Conservation (phyloP, 2,113 vertebrate species). For the Artemisiospiza belli region DNA sequence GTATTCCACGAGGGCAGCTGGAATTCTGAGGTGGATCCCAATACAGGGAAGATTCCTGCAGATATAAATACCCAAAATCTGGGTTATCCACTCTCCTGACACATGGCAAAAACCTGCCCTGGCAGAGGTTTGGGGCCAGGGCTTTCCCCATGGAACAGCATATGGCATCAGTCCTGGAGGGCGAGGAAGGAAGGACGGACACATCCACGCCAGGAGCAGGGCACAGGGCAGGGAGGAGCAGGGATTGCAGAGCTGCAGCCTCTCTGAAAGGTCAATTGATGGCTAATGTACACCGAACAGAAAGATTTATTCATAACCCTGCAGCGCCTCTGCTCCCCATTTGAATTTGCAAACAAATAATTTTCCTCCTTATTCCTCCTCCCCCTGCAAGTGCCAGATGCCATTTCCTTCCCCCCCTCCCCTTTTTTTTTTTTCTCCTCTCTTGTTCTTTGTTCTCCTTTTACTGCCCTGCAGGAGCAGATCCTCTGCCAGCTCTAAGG, state of each 20-base stretch:
- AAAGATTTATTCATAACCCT: not conserved
- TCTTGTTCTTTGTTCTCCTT: constrained; percentile 28
- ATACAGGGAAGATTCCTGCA: not conserved
- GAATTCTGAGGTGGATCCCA: not conserved
- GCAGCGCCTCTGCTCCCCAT: not conserved
- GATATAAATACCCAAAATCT: not conserved
- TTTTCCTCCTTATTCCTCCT: not conserved
- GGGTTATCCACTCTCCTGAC: not conserved
- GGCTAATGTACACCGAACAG: not conserved
- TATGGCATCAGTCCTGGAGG: not conserved
- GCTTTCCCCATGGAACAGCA: not conserved
- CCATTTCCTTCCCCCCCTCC: not conserved
- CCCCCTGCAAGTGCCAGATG: not conserved
- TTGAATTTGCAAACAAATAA: not conserved
- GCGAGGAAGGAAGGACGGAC: not conserved
- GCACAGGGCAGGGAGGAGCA: not conserved
- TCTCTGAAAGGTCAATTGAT: not conserved
- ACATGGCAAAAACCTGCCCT: not conserved
- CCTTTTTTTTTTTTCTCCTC: too few relatives aligned
- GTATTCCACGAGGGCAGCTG: not conserved
- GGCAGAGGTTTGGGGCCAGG: not conserved
- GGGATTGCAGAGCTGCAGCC: not conserved
- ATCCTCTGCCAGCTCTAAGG: not conserved
- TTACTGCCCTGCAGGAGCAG: not conserved
- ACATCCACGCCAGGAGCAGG: not conserved